phyloP scores from a whole-genome alignment of 2,113 vertebrate species.

The Austrofundulus limnaeus region DNA sequence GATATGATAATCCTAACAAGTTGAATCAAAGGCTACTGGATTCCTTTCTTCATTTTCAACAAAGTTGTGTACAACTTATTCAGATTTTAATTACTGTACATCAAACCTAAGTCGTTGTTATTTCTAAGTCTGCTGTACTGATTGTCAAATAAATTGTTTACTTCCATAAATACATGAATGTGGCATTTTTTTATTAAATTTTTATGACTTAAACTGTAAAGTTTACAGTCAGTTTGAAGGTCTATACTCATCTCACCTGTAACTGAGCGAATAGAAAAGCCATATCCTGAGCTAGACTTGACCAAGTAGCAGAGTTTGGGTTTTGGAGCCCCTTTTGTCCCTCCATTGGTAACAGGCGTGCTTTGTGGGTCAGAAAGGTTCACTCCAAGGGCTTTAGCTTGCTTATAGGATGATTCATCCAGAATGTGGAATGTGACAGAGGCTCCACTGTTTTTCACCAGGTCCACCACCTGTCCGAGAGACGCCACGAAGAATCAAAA shows the following conservation, averaged over 20 bases:
- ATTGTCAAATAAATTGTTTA: no score
- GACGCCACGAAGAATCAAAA: neutral
- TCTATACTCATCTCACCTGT: slow-evolving; percentile 75
- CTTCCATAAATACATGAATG: no score
- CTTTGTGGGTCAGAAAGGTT: slow-evolving; percentile 69
- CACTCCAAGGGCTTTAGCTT: slow-evolving; percentile 76
- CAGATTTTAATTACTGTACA: no score
- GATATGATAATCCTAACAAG: no score
- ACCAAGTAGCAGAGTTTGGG: slow-evolving; percentile 88
- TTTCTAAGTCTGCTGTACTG: no score
- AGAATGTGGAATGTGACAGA: slow-evolving; percentile 85
- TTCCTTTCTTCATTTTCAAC: no score
- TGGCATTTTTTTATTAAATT: no score
- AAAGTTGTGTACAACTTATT: no score
- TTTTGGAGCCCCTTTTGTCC: slow-evolving; percentile 53
- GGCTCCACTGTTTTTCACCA: slow-evolving; percentile 81
- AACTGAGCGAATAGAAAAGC: slow-evolving; percentile 87
- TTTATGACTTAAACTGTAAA: no score
- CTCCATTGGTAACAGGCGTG: slow-evolving; percentile 60
- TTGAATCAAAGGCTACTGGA: no score
- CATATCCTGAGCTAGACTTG: slow-evolving; percentile 80
- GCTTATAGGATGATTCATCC: slow-evolving; percentile 83
- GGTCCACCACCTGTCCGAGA: slow-evolving; percentile 84
- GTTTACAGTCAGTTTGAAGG: no score
- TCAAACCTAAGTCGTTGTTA: no score